Evolutionary conservation across 2,797 vertebrate genomes (phyloP), one percentile per base, ranked within the genome.

Genomic region (Pagetopsis macropterus): DNA sequence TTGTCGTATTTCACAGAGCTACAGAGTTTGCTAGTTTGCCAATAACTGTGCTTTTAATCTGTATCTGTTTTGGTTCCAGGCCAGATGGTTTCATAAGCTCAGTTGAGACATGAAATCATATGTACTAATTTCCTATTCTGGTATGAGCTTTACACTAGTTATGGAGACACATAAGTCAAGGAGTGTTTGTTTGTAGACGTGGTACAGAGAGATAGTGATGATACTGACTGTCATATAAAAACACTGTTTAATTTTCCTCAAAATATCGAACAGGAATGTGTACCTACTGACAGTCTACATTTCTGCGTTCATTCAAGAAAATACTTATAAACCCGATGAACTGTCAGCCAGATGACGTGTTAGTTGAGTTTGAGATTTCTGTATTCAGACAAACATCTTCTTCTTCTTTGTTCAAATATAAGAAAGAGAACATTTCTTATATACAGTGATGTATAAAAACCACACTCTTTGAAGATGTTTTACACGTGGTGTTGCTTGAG

Each of bases 381-480:
- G 50, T 69, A 59, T 81, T 52, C 64, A 62, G 16, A 70, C 13
- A 55, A 56, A 75, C 4, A n/a, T 45, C 62, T 66, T 61, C 60
- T 45, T 45, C 7, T 6, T 70, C 52, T 78, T 72, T 50, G 43
- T 59, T 46, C 2, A 31, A 62, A 43, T 12, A 48, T 33, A 66
- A 69, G 46, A 12, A 56, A 5, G 4, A 51, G 13, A 62, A 52
- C 12, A 41, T 81, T 62, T 76, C 12, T 57, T 57, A 40, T n/a
- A 3, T 58, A 13, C 33, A 51, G 52, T 45, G 41, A 33, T 69
- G 49, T 60, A 72, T 83, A 55, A 62, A 76, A 78, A 70, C 61
- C 68, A 59, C 69, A n/a, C 50, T 62, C 64, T 91, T 85, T 88
- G 80, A 89, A 87, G 79, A 67, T 58, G 41, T 50, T 45, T 33